Percentiles rank a stretch among this genome's conserved stretches.
Conservation (phyloP, 2,797 vertebrate genomes). For the Halcyon badia region DNA sequence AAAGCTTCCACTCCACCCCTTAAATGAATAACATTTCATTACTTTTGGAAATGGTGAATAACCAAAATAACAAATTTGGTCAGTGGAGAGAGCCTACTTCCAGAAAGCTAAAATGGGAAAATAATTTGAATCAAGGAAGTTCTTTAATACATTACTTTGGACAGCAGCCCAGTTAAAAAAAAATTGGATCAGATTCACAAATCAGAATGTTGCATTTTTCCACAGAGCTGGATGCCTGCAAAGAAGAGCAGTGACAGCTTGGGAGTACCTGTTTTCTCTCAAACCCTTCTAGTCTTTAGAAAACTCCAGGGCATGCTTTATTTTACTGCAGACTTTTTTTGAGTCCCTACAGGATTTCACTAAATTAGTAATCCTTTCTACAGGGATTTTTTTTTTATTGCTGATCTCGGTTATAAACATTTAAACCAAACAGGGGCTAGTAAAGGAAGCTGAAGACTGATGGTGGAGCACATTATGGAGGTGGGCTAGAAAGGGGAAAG, state of each 20-base stretch:
- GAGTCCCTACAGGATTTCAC: neutral
- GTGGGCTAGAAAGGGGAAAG: neutral
- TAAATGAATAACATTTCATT: neutral
- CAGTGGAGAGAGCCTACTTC: neutral
- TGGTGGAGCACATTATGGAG: neutral
- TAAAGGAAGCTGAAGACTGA: neutral
- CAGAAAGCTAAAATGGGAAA: neutral
- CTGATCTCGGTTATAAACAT: neutral
- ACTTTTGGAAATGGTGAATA: conserved; percentile 15
- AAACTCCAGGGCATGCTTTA: neutral
- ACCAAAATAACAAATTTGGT: neutral
- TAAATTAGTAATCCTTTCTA: neutral
- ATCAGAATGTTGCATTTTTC: neutral
- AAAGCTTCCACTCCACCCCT: neutral
- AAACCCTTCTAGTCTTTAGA: neutral
- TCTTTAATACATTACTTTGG: neutral
- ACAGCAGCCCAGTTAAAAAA: neutral
- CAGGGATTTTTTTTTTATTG: neutral
- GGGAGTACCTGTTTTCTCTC: conserved; percentile 28
- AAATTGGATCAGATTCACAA: neutral
- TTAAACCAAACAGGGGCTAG: neutral
- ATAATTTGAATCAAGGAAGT: neutral
- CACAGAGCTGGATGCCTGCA: neutral
- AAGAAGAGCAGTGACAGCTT: neutral
- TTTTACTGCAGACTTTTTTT: neutral